These are phyloP conservation scores for Wasmannia auropunctata DNA, from an alignment of 1,140 invertebrate species.

Conservation along the genomic window DNA sequence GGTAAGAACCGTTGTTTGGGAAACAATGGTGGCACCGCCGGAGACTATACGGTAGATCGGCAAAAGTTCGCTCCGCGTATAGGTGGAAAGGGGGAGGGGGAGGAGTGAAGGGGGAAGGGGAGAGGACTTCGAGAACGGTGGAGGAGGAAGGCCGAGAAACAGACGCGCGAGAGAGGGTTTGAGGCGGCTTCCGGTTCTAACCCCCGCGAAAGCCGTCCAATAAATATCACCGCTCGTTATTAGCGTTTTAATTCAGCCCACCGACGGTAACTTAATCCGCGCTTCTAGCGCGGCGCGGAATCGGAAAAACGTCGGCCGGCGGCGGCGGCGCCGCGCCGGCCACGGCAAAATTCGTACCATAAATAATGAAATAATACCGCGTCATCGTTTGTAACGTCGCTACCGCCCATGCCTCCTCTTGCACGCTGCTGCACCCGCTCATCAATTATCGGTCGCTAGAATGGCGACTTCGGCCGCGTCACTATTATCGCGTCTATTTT, in stretches of 20 bases:
- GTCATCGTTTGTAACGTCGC: slow-evolving; percentile 77
- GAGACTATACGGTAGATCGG: slow-evolving; percentile 53
- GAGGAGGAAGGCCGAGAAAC: background rate
- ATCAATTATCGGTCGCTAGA: slow-evolving; percentile 50
- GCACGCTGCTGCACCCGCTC: slow-evolving; percentile 21
- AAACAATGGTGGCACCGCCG: slow-evolving; percentile 78
- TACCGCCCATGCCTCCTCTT: background rate
- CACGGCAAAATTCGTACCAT: slow-evolving; percentile 75
- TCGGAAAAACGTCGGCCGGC: slow-evolving; percentile 78
- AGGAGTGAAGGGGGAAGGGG: background rate
- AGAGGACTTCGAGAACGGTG: slow-evolving; percentile 12
- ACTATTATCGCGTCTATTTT: slow-evolving; percentile 30
- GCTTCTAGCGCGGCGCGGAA: slow-evolving; percentile 63
- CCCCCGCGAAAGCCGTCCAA: slow-evolving; percentile 78
- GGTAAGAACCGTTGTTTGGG: slow-evolving; percentile 80
- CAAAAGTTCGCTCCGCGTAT: slow-evolving; percentile 67
- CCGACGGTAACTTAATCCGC: slow-evolving; percentile 81
- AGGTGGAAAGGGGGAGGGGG: slow-evolving; percentile 18
- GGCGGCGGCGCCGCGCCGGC: slow-evolving; percentile 10
- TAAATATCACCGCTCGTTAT: slow-evolving; percentile 84
- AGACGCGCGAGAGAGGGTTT: slow-evolving; percentile 15
- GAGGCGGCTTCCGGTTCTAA: slow-evolving; percentile 63
- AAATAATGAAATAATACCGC: slow-evolving; percentile 82
- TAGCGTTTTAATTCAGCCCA: slow-evolving; percentile 83
- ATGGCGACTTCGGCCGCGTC: slow-evolving; percentile 41